Evolutionary conservation across 2,888 invertebrate genomes (phyloP).

Genomic region (Unio pictorum): DNA sequence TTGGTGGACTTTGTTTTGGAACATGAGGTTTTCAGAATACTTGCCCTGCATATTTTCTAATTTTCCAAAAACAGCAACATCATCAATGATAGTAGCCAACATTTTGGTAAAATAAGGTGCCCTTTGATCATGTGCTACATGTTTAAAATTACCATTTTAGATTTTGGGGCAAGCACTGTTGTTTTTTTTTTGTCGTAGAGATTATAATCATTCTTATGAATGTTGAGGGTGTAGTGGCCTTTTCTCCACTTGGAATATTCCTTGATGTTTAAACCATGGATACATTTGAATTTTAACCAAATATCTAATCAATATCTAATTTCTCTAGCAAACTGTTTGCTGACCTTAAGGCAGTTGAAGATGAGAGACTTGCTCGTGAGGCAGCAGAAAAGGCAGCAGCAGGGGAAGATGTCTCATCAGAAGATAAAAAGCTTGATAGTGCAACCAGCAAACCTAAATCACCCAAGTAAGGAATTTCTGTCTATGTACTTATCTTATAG

Average conservation of each 20-base stretch:
- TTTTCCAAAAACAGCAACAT: too few relatives aligned
- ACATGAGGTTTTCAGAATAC: too few relatives aligned
- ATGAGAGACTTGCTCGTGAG: slow-evolving; percentile 47
- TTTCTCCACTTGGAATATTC: neutral
- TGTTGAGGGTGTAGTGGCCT: too few relatives aligned
- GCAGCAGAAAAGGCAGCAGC: slow-evolving; percentile 33
- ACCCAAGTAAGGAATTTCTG: slow-evolving; percentile 22
- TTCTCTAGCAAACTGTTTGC: slow-evolving; percentile 36
- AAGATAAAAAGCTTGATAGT: slow-evolving; percentile 38
- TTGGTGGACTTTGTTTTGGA: too few relatives aligned
- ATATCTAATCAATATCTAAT: neutral
- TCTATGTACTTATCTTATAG: neutral
- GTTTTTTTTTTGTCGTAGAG: too few relatives aligned
- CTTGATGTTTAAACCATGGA: neutral
- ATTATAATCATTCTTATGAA: too few relatives aligned
- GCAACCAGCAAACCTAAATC: slow-evolving; percentile 32
- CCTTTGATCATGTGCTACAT: too few relatives aligned
- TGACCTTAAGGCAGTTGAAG: slow-evolving; percentile 47
- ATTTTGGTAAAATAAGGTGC: too few relatives aligned
- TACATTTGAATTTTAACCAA: neutral
- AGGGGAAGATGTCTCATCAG: slow-evolving; percentile 22
- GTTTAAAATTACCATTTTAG: too few relatives aligned
- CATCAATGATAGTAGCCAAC: too few relatives aligned
- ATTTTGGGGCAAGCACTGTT: too few relatives aligned
- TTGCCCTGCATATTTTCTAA: too few relatives aligned